Evolutionary conservation across 2,888 invertebrate genomes (phyloP).

Genomic region (Hipparchia sbordonii): DNA sequence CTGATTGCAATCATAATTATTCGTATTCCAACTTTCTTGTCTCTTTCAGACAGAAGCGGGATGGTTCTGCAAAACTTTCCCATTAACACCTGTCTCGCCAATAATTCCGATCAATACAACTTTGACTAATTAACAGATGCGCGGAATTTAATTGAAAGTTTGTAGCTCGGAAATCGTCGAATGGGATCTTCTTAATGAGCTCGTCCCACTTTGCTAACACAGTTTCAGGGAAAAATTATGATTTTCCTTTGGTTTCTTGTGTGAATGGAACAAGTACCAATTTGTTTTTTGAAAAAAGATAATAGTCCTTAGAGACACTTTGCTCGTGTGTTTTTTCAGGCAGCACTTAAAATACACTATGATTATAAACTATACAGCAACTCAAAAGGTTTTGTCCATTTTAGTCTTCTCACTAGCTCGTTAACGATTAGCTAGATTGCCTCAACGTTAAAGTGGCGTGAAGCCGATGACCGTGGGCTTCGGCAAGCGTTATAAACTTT

Average conservation of each 20-base stretch:
- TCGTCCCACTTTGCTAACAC: slow-evolving; percentile 17
- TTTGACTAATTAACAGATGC: slow-evolving; percentile 27
- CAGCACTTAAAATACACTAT: too few relatives aligned
- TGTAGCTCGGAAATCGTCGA: slow-evolving; percentile 9
- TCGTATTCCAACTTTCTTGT: slow-evolving; percentile 9
- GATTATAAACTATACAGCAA: too few relatives aligned
- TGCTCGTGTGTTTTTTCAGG: too few relatives aligned
- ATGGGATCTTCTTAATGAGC: slow-evolving; percentile 20
- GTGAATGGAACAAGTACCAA: background rate
- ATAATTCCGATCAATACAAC: slow-evolving; percentile 28
- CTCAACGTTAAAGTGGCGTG: too few relatives aligned
- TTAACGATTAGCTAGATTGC: too few relatives aligned
- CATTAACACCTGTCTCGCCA: slow-evolving; percentile 28
- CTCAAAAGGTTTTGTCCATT: too few relatives aligned
- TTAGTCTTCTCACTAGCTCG: too few relatives aligned
- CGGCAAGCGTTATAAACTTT: too few relatives aligned
- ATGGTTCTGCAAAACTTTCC: slow-evolving; percentile 26
- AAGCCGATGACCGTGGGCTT: too few relatives aligned
- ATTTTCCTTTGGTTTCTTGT: background rate
- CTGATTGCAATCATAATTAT: slow-evolving; percentile 34
- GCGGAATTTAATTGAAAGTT: slow-evolving; percentile 18
- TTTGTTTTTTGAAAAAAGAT: background rate
- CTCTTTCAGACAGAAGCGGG: slow-evolving; percentile 10
- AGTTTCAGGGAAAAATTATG: slow-evolving; percentile 2
- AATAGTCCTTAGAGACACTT: too few relatives aligned